Conservation (phyloP, 2,113 vertebrate species). For the Stigmatopora nigra region DNA sequence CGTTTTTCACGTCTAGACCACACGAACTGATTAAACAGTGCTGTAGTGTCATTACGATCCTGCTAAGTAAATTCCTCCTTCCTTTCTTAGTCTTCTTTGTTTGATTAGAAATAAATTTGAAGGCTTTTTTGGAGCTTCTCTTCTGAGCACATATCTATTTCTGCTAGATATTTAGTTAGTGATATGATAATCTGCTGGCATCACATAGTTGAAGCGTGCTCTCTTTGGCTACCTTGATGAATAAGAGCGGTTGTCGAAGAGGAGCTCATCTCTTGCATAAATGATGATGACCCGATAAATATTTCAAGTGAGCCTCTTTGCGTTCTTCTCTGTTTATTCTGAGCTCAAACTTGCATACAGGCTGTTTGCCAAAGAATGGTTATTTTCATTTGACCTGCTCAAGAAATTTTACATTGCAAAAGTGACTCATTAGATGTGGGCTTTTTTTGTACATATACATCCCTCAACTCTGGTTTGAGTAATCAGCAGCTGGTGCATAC, state of each 20-base stretch:
- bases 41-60: slow-evolving; percentile 49
- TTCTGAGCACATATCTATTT: slow-evolving; percentile 30
- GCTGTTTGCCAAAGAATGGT: slow-evolving; percentile 68
- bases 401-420: slow-evolving; percentile 62
- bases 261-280: slow-evolving; percentile 74
- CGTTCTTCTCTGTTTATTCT: slow-evolving; percentile 49
- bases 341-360: slow-evolving; percentile 56
- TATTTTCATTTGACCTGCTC: slow-evolving; percentile 71
- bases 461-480: slow-evolving; percentile 3
- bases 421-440: slow-evolving; percentile 60
- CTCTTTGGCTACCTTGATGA: slow-evolving; percentile 54
- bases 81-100: slow-evolving; percentile 54
- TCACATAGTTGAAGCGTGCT: slow-evolving; percentile 27
- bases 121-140: slow-evolving; percentile 58
- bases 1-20: slow-evolving; percentile 52
- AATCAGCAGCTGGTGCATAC: slow-evolving; percentile 35
- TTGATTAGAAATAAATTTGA: slow-evolving; percentile 72
- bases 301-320: slow-evolving; percentile 69
- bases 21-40: slow-evolving; percentile 65
- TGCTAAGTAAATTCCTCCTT: slow-evolving; percentile 50
- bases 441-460: slow-evolving; percentile 31
- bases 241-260: slow-evolving; percentile 67
- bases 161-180: slow-evolving; percentile 51
- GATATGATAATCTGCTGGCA: slow-evolving; percentile 28
- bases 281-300: slow-evolving; percentile 75